Conservation (phyloP, 2,888 invertebrate species). For the Eristalinus sepulchralis region DNA sequence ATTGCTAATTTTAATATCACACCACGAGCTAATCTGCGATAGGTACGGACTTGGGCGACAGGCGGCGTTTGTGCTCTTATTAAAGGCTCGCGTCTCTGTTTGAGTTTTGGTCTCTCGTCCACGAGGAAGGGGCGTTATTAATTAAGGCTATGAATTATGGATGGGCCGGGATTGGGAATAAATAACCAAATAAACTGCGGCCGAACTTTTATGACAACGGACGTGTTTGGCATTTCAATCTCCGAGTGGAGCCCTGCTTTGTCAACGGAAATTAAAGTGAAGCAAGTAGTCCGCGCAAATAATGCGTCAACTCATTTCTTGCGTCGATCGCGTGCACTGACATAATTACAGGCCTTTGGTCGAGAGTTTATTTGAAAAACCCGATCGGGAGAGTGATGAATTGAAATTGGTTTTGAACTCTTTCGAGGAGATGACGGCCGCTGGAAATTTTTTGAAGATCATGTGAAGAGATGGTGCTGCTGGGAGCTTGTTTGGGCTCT, state of each 20-base stretch:
- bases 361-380: background rate
- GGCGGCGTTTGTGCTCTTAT: slow-evolving; percentile 55
- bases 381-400: background rate
- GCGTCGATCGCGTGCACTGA: background rate
- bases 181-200: slow-evolving; percentile 56
- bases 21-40: slow-evolving; percentile 53
- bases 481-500: background rate
- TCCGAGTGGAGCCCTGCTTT: background rate
- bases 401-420: slow-evolving; percentile 17
- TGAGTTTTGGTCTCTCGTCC: slow-evolving; percentile 55
- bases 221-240: slow-evolving; percentile 49
- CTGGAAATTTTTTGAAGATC: background rate
- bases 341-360: background rate
- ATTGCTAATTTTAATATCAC: slow-evolving; percentile 69
- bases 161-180: slow-evolving; percentile 71
- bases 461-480: background rate
- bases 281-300: slow-evolving; percentile 15
- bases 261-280: slow-evolving; percentile 39
- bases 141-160: slow-evolving; percentile 80
- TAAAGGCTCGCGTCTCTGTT: slow-evolving; percentile 65
- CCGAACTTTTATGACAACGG: slow-evolving; percentile 12
- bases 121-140: slow-evolving; percentile 78
- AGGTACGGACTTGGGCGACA: slow-evolving; percentile 53
- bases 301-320: slow-evolving; percentile 24
- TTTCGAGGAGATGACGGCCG: background rate